Conservation (phyloP, 2,113 vertebrate species). For the Phalacrocorax brasilianus region DNA sequence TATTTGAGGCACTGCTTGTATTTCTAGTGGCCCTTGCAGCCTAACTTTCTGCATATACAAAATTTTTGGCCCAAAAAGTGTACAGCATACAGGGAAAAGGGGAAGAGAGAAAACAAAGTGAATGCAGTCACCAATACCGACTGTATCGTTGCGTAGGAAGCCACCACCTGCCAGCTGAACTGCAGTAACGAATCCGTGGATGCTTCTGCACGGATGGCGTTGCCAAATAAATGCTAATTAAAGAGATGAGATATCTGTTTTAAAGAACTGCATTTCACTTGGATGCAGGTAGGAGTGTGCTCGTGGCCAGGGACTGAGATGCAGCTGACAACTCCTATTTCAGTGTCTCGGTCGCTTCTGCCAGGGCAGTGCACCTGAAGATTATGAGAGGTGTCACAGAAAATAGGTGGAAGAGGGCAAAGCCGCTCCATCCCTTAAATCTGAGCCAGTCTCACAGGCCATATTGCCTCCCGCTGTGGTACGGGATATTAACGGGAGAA, state of each 20-base stretch:
- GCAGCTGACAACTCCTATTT: neutral
- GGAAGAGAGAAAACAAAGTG: neutral
- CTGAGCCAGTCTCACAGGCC: neutral
- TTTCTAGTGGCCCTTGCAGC: neutral
- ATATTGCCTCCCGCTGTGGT: neutral
- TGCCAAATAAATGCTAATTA: neutral
- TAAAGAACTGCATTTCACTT: fast-evolving
- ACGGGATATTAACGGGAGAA: neutral
- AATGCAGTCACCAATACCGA: neutral
- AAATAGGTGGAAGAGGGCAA: neutral
- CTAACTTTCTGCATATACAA: fast-evolving
- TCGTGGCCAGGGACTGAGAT: neutral
- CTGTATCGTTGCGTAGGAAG: neutral
- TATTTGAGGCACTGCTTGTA: fast-evolving
- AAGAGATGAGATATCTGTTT: neutral
- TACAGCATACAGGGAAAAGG: neutral
- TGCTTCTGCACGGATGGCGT: neutral
- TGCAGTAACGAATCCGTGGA: neutral
- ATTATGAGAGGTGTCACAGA: no score
- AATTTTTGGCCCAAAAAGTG: neutral
- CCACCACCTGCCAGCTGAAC: neutral
- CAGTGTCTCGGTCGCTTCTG: neutral
- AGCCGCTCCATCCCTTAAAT: neutral
- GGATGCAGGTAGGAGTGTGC: neutral
- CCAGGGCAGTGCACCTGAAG: neutral